Base-by-base conservation (phyloP, 1,140 invertebrate genomes). In the Drosophila ficusphila region DNA sequence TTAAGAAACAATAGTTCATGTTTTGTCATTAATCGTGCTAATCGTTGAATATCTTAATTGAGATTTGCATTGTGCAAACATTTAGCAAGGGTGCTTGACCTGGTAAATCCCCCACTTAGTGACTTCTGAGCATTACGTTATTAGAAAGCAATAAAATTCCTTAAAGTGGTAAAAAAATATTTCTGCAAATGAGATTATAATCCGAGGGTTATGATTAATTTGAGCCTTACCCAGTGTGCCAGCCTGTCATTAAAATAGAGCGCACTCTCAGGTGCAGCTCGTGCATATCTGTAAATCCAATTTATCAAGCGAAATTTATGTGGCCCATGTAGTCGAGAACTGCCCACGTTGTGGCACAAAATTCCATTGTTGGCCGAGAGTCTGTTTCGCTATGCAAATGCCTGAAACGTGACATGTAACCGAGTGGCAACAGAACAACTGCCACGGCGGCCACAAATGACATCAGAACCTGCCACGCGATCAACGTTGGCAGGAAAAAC, bases 371-470 rank as follows among this genome's bases (percentile, higher is more conserved):
- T 54, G 71, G 57, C 25, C 27, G 36, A 67, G 27, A 51, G 19
- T 52, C 21, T 18, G 61, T 46, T 71, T 62, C 49, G 62, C 38
- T 61, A 86, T 85, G 79, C 81, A 85, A 85, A 85, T 85, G 67
- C 46, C 76, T 76, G 49, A 85, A 85, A 85, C 79, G 79, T 85
- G 79, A 85, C 79, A 86, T 65, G 71, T 76, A 60, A 73, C 72
- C 46, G 57, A 73, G 42, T 38, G 48, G 54, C 27, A 21, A 71
- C 27, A 54, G 29, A 23, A 8, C 38, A 38, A 54, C 29, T 68
- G 52, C 41, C 58, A 76, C 48, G 33, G 48, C 58, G 25, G 39
- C 67, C 67, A 16, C 53, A 64, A 71, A 71, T 58, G 52, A 71
- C 65, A 71, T 48, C 71, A 72, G 14, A 51, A 25, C 34, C 57